phyloP scores from a whole-genome alignment of 2,113 vertebrate genomes.

The Chauna torquata region DNA sequence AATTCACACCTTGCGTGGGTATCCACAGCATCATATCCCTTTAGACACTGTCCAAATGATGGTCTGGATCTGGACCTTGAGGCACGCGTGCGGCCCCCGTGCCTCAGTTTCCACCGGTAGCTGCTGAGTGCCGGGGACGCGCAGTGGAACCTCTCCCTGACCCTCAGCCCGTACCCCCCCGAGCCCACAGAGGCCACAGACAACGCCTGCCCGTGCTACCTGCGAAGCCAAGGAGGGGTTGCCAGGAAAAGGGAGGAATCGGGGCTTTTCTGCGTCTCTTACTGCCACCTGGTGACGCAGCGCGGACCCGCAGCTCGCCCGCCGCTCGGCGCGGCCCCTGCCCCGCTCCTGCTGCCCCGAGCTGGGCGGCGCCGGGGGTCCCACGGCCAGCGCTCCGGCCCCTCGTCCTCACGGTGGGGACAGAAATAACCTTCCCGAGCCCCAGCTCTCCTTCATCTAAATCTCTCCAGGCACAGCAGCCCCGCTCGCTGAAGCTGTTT shows the following conservation, averaged over 20 bases:
- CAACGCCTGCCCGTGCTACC: neutral
- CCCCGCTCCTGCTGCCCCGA: no score
- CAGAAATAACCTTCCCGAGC: neutral
- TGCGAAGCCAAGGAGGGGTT: neutral
- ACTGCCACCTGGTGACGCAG: constrained; percentile 29
- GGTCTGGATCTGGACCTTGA: neutral
- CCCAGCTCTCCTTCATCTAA: no score
- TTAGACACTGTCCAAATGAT: fast-evolving
- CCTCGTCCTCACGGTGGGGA: neutral
- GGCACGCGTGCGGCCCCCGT: fast-evolving
- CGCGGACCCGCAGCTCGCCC: neutral
- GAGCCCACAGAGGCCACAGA: neutral
- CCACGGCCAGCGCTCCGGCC: neutral
- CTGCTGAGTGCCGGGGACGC: fast-evolving
- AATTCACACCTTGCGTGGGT: neutral
- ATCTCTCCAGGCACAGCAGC: neutral
- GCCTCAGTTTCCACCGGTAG: neutral
- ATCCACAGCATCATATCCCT: neutral
- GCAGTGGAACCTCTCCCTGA: neutral
- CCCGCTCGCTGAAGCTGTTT: neutral
- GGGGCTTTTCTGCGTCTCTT: neutral
- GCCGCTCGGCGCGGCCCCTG: no score
- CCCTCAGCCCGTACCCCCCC: neutral
- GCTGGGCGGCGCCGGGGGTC: neutral
- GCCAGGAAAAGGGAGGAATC: neutral